Evolutionary conservation across 2,888 invertebrate species (phyloP), one percentile per base, ranked within the genome.

Genomic region (Conomelus anceps): DNA sequence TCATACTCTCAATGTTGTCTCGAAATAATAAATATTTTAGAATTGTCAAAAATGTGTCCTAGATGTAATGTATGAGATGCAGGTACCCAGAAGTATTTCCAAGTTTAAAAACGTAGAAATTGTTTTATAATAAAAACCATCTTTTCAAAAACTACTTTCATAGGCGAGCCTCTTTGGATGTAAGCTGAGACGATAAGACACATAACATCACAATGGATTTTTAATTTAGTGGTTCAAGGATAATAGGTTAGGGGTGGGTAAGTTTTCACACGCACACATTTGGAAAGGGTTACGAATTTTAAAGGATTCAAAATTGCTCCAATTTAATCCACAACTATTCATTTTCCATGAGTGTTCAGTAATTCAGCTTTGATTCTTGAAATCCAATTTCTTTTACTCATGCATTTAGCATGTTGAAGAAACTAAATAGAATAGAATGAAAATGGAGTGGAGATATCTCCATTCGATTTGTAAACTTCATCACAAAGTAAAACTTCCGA

Each of bases 131-230:
- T n/a, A 63, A 4, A 63, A 63, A n/a, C 63, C 63, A n/a, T 63
- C 1, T 63, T 63, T 63, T n/a, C n/a, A n/a, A 63, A 20, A 23
- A 86, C 29, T 86, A 26, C 13, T 23, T 26, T 24, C 29, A 86
- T 20, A 86, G 86, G 86, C 86, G 29, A 86, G 86, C 86, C 86
- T 86, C 86, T 86, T 86, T 86, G 86, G 86, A 86, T 63, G 63
- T 63, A 63, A 63, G 63, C 63, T 63, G 63, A 63, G 63, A 63
- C 63, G 63, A 63, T 63, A 63, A 20, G 63, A 63, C 63, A 63
- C 63, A 63, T 20, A 63, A 63, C 63, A 63, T 63, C 63, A 63
- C 63, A 63, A n/a, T n/a, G 63, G 63, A 63, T 20, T 63, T 63
- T 63, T n/a, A n/a, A 63, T 20, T 63, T 7, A 63, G 63, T 63